phyloP scores from a whole-genome alignment of 2,797 vertebrate genomes.

The Acipenser ruthenus region DNA sequence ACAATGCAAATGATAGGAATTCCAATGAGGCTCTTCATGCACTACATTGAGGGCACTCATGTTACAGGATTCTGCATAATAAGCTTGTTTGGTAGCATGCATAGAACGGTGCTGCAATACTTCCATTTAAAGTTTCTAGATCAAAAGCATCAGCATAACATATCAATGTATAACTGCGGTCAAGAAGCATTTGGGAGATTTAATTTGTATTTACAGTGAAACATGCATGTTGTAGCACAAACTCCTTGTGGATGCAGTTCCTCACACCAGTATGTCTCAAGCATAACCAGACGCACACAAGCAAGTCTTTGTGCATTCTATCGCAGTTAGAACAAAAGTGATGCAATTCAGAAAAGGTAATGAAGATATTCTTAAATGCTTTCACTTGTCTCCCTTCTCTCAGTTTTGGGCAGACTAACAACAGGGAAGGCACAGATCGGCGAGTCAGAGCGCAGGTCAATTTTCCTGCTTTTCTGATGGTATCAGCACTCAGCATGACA shows the following conservation, averaged over 20 bases:
- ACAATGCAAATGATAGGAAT: no score
- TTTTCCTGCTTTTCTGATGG: conserved; percentile 30
- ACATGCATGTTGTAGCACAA: no score
- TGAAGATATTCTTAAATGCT: conserved; percentile 18
- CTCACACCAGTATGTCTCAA: not conserved
- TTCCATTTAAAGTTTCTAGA: no score
- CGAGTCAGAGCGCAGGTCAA: conserved; percentile 14
- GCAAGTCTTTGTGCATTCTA: conserved; percentile 28
- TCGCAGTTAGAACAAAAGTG: conserved; percentile 12
- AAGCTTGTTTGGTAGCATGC: no score
- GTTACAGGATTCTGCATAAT: no score
- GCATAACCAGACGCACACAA: conserved; percentile 19
- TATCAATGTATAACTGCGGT: no score
- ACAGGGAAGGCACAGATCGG: conserved; percentile 9
- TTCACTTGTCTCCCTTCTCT: not conserved
- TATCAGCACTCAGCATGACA: conserved; percentile 43
- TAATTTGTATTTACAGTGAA: no score
- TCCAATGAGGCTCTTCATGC: no score
- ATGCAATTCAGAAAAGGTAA: conserved; percentile 8
- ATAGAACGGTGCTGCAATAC: no score
- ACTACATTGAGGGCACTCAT: no score
- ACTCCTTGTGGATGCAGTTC: not conserved
- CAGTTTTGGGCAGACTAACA: conserved; percentile 10
- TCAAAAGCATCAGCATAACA: no score
- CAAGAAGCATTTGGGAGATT: no score